Conservation (phyloP, 2,888 invertebrate species). For the Diabrotica balteata region DNA sequence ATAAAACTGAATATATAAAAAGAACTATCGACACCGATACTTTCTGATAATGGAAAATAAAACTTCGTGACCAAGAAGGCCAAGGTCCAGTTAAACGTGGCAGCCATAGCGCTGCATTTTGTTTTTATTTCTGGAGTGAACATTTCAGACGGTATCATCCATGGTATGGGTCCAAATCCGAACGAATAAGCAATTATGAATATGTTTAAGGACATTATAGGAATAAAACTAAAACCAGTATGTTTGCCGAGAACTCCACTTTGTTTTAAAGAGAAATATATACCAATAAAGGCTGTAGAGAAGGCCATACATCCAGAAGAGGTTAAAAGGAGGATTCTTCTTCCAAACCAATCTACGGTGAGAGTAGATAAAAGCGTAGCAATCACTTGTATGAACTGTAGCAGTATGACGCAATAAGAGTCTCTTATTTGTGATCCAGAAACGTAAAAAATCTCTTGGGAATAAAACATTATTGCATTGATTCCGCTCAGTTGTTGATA, state of each 20-base stretch:
- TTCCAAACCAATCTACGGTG: conserved; percentile 15
- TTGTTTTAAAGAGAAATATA: conserved; percentile 18
- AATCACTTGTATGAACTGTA: conserved; percentile 4
- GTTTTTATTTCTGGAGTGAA: conserved; percentile 79
- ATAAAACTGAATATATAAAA: conserved; percentile 76
- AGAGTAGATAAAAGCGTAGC: conserved; percentile 8
- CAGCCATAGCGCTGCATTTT: conserved; percentile 75
- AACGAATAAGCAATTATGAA: conserved; percentile 81
- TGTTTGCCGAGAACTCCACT: conserved; percentile 47
- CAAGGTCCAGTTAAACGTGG: conserved; percentile 77
- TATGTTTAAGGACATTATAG: conserved; percentile 71
- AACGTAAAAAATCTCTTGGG: conserved; percentile 14
- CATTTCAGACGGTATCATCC: conserved; percentile 79
- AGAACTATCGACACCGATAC: conserved; percentile 67
- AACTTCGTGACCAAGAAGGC: conserved; percentile 78
- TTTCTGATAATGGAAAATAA: conserved; percentile 64
- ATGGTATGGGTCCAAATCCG: conserved; percentile 84
- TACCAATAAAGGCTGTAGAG: conserved; percentile 64
- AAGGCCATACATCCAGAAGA: conserved; percentile 47
- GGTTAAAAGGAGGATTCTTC: conserved; percentile 9
- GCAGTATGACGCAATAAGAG: conserved; percentile 8
- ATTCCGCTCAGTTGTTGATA: conserved; percentile 22
- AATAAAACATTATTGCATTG: conserved; percentile 16
- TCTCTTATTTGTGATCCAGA: conserved; percentile 4
- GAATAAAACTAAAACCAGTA: conserved; percentile 67